phyloP scores from a whole-genome alignment of 1,140 invertebrate species.

The Rhagoletis pomonella region DNA sequence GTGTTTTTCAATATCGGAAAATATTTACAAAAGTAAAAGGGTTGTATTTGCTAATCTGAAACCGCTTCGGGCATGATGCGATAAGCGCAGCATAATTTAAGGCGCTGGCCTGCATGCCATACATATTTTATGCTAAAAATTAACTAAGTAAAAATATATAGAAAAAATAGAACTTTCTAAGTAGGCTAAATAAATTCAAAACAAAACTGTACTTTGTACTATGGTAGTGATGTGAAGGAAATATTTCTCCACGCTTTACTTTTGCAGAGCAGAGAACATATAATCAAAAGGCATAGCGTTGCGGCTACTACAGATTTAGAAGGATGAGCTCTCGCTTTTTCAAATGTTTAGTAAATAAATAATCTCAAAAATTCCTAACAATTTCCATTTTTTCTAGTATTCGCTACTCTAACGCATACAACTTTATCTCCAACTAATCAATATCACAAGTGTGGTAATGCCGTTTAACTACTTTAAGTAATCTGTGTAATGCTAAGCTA shows the following conservation, averaged over 20 bases:
- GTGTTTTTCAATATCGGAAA: background rate
- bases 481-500: background rate
- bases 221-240: no score
- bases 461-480: background rate
- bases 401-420: background rate
- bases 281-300: no score
- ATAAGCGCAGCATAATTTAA: conserved; percentile 2
- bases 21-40: background rate
- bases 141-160: background rate
- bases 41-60: conserved; percentile 13
- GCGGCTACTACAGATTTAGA: no score
- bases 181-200: no score
- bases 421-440: background rate
- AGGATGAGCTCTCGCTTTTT: no score
- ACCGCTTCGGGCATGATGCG: conserved; percentile 8
- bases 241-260: no score
- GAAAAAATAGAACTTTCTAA: no score
- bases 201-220: no score
- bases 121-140: background rate
- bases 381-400: background rate
- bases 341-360: background rate
- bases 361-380: background rate
- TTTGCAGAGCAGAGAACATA: no score
- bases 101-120: conserved; percentile 8
- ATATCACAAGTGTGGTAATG: conserved; percentile 18